phyloP scores from a whole-genome alignment of 2,797 vertebrate genomes.

The Leontocebus nigricollis region DNA sequence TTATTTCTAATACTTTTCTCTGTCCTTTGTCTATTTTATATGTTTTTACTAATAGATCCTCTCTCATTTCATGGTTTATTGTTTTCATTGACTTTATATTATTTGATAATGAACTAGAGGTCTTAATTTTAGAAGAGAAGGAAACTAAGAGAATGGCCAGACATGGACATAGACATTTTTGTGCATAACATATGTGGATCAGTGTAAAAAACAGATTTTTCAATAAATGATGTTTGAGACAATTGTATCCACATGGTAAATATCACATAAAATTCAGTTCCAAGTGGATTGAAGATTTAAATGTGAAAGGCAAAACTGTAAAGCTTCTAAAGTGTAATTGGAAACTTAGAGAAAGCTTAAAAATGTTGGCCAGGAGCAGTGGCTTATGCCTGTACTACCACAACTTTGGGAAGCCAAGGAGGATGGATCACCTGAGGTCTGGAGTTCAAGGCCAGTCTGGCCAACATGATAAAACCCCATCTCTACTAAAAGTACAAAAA shows the following conservation, averaged over 20 bases:
- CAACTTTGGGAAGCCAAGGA: no score
- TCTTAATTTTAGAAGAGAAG: background rate
- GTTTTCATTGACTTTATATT: background rate
- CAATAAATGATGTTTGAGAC: background rate
- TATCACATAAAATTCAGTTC: slow-evolving; percentile 14
- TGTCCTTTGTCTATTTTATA: background rate
- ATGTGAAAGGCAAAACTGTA: background rate
- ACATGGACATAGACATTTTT: background rate
- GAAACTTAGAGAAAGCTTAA: background rate
- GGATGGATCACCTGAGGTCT: no score
- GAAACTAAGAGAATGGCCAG: background rate
- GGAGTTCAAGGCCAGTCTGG: no score
- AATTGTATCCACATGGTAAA: background rate
- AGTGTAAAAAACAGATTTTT: background rate
- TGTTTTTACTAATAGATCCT: background rate
- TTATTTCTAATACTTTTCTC: background rate
- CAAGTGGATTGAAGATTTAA: background rate
- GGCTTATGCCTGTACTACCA: no score
- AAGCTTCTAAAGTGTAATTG: background rate
- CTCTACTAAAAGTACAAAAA: no score
- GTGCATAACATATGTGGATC: background rate
- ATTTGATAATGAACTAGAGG: background rate
- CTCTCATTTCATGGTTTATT: background rate
- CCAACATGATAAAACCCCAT: no score
- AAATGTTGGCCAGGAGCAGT: background rate